A percentile compares a stretch with the other conserved stretches of the same genome.
Evolutionary conservation across 2,113 vertebrate species (phyloP).

Genomic region (Calypte anna): DNA sequence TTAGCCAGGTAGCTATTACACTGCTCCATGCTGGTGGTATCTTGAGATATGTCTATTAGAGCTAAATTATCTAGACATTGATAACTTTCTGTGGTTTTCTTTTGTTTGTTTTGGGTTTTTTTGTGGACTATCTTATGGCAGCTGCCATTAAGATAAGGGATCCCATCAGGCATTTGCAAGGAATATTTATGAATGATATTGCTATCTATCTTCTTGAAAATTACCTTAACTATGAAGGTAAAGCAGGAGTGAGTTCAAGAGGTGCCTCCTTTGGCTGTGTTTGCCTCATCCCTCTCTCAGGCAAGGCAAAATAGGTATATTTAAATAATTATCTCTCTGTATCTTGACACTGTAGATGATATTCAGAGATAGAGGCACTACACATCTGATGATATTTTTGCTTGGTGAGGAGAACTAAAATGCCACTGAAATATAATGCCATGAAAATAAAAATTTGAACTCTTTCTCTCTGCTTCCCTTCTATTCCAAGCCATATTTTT

Average conservation of each 20-base stretch:
- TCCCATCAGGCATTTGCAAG: not conserved
- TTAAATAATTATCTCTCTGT: not conserved
- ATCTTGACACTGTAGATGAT: not conserved
- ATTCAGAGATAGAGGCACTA: not conserved
- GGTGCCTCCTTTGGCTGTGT: not conserved
- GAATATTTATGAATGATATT: rapidly evolving
- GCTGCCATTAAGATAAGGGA: not conserved
- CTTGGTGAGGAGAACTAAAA: not conserved
- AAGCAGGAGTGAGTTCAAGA: not conserved
- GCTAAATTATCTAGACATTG: not conserved
- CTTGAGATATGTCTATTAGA: not conserved
- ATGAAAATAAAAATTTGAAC: not conserved
- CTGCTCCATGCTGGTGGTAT: not conserved
- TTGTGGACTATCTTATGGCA: not conserved
- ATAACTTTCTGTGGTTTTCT: not conserved
- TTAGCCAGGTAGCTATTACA: not conserved
- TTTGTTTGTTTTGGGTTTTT: not conserved
- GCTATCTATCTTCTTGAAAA: not conserved
- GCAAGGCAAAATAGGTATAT: not conserved
- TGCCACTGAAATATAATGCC: not conserved
- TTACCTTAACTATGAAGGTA: not conserved
- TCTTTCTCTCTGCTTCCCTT: not conserved
- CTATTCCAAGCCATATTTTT: not conserved
- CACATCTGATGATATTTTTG: not conserved
- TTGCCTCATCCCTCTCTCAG: not conserved